phyloP scores from a whole-genome alignment of 2,113 vertebrate species.

The Brachyhypopomus occidentalis region DNA sequence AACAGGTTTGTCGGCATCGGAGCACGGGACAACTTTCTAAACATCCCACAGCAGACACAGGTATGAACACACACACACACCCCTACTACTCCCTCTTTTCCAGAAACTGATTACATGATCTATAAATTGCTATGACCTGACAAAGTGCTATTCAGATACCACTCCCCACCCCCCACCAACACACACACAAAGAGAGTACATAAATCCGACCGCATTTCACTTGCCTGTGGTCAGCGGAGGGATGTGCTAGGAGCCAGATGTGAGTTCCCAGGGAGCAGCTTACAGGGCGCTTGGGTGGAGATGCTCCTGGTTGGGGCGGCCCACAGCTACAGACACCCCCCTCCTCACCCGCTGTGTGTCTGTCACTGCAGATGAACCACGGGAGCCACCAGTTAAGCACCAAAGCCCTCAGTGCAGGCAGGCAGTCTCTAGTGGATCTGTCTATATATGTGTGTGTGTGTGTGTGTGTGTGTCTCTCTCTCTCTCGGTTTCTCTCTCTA shows the following conservation, averaged over 20 bases:
- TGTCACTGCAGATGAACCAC: slow-evolving; percentile 75
- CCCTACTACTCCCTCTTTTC: neutral
- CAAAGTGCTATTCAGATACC: too few species aligned
- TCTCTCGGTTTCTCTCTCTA: neutral
- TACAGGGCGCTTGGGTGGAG: neutral
- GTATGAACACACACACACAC: slow-evolving; percentile 48
- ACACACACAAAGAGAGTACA: too few species aligned
- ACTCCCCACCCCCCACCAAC: too few species aligned
- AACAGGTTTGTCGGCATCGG: slow-evolving; percentile 99
- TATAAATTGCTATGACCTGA: too few species aligned
- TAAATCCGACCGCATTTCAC: neutral
- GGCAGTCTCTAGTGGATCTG: slow-evolving; percentile 72
- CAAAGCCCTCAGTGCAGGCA: slow-evolving; percentile 70
- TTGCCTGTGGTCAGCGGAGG: slow-evolving; percentile 25
- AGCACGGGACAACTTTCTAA: slow-evolving; percentile 99
- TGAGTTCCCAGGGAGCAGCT: slow-evolving; percentile 11
- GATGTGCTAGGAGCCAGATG: slow-evolving; percentile 32
- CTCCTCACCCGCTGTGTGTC: slow-evolving; percentile 72
- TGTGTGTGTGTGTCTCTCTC: neutral
- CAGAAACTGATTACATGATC: too few species aligned
- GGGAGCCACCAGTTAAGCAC: slow-evolving; percentile 70
- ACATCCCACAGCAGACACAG: slow-evolving; percentile 90
- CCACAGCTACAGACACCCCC: slow-evolving; percentile 1
- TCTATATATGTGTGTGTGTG: neutral
- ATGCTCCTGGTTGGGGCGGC: slow-evolving; percentile 3